Conservation (phyloP, 2,888 invertebrate genomes). For the Ischnura elegans region DNA sequence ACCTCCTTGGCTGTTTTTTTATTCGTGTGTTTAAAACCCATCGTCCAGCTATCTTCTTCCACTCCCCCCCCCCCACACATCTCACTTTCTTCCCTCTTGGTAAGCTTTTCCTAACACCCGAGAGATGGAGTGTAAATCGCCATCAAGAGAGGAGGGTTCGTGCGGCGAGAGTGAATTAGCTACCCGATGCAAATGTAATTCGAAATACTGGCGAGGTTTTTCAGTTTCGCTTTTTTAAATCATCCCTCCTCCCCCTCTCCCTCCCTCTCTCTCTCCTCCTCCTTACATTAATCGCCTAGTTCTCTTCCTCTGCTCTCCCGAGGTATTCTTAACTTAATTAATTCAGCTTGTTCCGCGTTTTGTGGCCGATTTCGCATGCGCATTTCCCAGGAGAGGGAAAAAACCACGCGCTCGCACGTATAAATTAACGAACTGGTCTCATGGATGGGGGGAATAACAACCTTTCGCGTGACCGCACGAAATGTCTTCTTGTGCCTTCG, state of each 20-base stretch:
- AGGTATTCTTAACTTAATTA: not conserved
- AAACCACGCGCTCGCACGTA: not conserved
- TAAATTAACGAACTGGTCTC: constrained; percentile 7
- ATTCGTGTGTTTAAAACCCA: too few species aligned
- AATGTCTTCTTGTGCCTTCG: not conserved
- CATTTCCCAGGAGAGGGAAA: not conserved
- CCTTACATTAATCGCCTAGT: not conserved
- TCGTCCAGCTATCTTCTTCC: not conserved
- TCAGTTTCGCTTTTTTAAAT: not conserved
- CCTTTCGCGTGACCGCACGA: constrained; percentile 24
- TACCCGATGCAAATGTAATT: not conserved
- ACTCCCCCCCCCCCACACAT: not conserved
- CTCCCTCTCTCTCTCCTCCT: too few species aligned
- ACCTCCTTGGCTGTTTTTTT: not conserved
- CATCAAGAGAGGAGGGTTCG: not conserved
- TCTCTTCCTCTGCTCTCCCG: not conserved
- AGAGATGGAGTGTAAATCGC: too few species aligned
- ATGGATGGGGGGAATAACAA: not conserved
- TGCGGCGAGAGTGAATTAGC: constrained; percentile 5
- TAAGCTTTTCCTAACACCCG: not conserved
- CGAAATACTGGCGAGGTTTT: not conserved
- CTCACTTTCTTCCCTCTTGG: not conserved
- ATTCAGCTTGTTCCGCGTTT: constrained; percentile 15
- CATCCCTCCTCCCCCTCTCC: too few species aligned
- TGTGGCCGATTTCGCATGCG: constrained; percentile 6